Base-by-base conservation (phyloP, 92 coral and sea anemone genomes). In the Phenganax marumi region DNA sequence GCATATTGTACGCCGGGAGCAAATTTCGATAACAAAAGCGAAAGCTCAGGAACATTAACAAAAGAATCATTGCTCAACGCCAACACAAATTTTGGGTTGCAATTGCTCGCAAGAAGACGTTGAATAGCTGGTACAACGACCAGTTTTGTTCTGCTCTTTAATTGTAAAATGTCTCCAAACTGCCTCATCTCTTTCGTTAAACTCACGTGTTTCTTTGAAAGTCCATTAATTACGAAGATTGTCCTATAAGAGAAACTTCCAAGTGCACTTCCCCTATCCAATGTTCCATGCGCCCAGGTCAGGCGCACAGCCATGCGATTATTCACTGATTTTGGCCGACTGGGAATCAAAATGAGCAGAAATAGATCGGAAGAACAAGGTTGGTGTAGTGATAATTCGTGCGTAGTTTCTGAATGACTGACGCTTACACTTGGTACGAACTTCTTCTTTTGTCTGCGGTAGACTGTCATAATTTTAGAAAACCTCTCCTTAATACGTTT, bases 271-370 rank as follows among this genome's bases (percentile, higher is more conserved):
- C 62, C 33, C 6, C 46, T 21, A 8, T 80, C 47, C 18, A 50
- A 24, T 48, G 69, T 17, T 6, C 61, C 60, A 26, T 52, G 53
- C 17, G 77, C 85, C 85, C 85, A 81, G 14, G 76, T 48, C 54
- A 81, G 39, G 24, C 85, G 63, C 14, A 81, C 53, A 24, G 85
- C 85, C 16, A 63, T 53, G 39, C 85, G 75, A 21, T 58, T 53
- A 43, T 50, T 18, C 52, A 22, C 6, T 10, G 77, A 25, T 18
- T 39, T 56, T 52, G 77, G 76, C n/a, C 66, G 66, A 25, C 76
- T 68, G 13, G 76, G 76, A 47, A 81, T 64, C 51, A 81, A 43
- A 71, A 81, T 69, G 19, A 81, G 76, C 49, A 81, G 17, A 54
- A 68, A 81, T 22, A 81, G 60, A 22, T 50, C 77, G 13, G 23